Conservation (phyloP, 2,113 vertebrate species). For the Macroglossus sobrinus region DNA sequence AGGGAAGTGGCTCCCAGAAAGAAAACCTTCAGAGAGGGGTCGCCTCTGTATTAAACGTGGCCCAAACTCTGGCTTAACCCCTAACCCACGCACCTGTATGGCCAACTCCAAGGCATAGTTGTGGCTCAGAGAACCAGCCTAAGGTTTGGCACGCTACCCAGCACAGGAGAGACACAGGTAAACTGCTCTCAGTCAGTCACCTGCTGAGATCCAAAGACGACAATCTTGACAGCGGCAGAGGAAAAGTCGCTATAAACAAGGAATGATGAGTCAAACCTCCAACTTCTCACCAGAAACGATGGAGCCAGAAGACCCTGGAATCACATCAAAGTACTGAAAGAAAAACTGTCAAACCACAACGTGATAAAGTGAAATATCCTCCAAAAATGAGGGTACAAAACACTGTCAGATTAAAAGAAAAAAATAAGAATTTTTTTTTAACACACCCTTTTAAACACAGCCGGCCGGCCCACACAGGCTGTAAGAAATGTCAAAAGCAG, state of each 20-base stretch:
- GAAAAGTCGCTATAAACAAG: neutral
- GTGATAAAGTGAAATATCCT: neutral
- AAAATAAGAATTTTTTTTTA: neutral
- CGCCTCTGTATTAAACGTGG: neutral
- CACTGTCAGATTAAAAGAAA: neutral
- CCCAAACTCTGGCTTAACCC: neutral
- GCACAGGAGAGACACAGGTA: neutral
- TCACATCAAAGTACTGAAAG: neutral
- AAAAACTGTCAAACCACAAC: neutral
- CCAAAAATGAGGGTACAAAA: neutral
- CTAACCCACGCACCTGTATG: neutral
- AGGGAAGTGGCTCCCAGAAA: neutral
- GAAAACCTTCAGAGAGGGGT: neutral
- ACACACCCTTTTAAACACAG: neutral
- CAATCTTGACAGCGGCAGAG: neutral
- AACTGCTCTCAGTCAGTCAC: neutral
- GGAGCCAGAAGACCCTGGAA: neutral
- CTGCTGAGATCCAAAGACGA: neutral
- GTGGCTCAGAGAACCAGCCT: neutral
- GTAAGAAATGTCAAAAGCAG: neutral
- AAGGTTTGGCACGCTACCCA: neutral
- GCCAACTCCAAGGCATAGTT: neutral
- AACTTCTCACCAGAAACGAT: neutral
- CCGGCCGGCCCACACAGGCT: neutral
- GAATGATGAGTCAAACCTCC: no score